phyloP scores from a whole-genome alignment of 2,888 invertebrate genomes.

The Eumerus sabulonum region DNA sequence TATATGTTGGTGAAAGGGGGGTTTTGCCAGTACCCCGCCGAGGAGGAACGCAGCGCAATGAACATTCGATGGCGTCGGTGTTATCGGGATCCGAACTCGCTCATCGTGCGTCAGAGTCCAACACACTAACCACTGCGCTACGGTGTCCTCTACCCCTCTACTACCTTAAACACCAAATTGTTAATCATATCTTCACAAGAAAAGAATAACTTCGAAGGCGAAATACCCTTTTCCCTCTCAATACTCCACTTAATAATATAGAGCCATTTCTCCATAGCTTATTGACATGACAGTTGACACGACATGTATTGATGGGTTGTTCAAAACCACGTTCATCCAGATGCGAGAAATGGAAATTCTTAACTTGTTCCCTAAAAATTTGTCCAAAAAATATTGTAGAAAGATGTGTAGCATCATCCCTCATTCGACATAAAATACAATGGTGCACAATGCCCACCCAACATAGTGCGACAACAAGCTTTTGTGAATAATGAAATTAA shows the following conservation, averaged over 20 bases:
- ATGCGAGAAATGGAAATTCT: constrained; percentile 31
- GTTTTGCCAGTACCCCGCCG: too few relatives aligned
- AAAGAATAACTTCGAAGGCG: too few relatives aligned
- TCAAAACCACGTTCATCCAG: constrained; percentile 21
- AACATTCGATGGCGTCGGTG: too few relatives aligned
- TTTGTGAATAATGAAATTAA: constrained; percentile 59
- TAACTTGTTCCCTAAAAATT: constrained; percentile 30
- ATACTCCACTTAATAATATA: background rate
- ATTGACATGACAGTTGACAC: constrained; percentile 63
- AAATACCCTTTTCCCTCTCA: too few relatives aligned
- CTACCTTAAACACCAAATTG: too few relatives aligned
- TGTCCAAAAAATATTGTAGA: constrained; percentile 2
- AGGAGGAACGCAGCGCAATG: too few relatives aligned
- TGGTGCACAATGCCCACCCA: constrained; percentile 3
- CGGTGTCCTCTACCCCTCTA: too few relatives aligned
- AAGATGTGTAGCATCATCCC: background rate
- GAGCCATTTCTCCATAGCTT: constrained; percentile 48
- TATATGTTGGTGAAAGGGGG: too few relatives aligned
- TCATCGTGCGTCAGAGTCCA: too few relatives aligned
- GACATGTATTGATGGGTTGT: constrained; percentile 65
- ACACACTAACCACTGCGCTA: too few relatives aligned
- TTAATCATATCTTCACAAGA: too few relatives aligned
- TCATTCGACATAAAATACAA: constrained; percentile 31
- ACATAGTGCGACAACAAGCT: constrained; percentile 6
- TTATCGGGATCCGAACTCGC: too few relatives aligned